phyloP scores from a whole-genome alignment of 2,888 invertebrate species.

The Chrysopilus asiliformis region DNA sequence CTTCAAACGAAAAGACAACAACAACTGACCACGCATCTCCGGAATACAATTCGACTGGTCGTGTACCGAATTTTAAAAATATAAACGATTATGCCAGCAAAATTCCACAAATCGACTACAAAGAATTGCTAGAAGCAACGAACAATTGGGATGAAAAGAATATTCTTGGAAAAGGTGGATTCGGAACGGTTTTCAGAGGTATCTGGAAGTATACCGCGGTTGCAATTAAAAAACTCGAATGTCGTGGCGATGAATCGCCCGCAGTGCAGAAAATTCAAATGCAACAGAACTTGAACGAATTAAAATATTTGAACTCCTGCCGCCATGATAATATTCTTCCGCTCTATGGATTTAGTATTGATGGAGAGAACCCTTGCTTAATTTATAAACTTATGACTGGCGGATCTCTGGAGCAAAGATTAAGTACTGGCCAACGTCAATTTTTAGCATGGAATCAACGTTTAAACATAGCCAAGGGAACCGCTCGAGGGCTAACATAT shows the following conservation, averaged over 20 bases:
- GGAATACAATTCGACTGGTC: not conserved
- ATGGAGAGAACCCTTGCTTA: constrained; percentile 65
- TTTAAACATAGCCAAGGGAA: constrained; percentile 68
- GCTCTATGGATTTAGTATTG: constrained; percentile 69
- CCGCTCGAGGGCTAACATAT: constrained; percentile 81
- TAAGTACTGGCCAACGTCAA: constrained; percentile 40
- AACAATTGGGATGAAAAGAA: constrained; percentile 59
- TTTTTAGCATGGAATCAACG: constrained; percentile 68
- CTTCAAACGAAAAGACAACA: not conserved
- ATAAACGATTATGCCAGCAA: constrained; percentile 39
- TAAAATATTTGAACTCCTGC: constrained; percentile 64
- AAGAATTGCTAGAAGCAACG: constrained; percentile 64
- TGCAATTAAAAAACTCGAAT: constrained; percentile 72
- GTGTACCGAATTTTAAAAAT: constrained; percentile 24
- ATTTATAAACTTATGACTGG: constrained; percentile 90
- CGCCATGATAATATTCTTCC: constrained; percentile 85
- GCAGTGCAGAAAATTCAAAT: constrained; percentile 39
- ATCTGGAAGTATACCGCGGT: constrained; percentile 75
- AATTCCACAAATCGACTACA: constrained; percentile 56
- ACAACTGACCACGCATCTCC: not conserved
- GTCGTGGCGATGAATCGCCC: constrained; percentile 31
- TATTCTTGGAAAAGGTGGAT: constrained; percentile 77
- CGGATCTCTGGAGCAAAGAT: constrained; percentile 76
- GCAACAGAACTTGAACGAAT: constrained; percentile 58
- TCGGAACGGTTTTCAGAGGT: constrained; percentile 83